Base-by-base conservation (phyloP, 2,113 vertebrate genomes). In the Chiloscyllium plagiosum region DNA sequence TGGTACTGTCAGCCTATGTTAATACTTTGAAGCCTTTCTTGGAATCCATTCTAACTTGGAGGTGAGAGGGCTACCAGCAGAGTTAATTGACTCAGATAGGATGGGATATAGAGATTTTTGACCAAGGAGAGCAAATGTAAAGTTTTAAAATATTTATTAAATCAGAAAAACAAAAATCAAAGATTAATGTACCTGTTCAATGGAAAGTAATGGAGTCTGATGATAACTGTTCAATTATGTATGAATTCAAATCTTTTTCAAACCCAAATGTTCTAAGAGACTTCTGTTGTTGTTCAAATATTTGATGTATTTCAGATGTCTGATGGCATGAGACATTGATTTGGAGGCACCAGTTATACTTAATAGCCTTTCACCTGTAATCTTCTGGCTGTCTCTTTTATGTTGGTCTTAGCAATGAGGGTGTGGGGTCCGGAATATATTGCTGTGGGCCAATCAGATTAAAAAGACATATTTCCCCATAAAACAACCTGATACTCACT, bases 111-210 rank as follows among this genome's bases (percentile, higher is more conserved):
- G 5, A 22, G 33, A 37, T 47, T 47, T 95, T 95, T 95, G 42
- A 95, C 24, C 37, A 37, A 72, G 15, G 47, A 42, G 50, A 95
- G 8, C 42, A 95, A 72, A 95, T 70, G 68, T 68, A 12, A 66
- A 68, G 29, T 50, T 69, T 37, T 95, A 47, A 95, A 72, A 95
- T 95, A 95, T 95, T 95, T 95, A 95, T 95, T 47, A 72, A 95
- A 52, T 68, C 65, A 66, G 24, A 69, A 95, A 70, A 95, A 50
- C 66, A 95, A 50, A 95, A 95, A 69, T 50, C 93, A 70, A 95
- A 70, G 93, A 95, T 95, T 42, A 95, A 95, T 95, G 93, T 95
- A 95, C 66, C 66, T 10, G 65, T 95, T 95, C 68, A 68, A 50
- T 24, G 17, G 68, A 95, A 70, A 70, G 70, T 50, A 95, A 95